Conservation (phyloP, 2,888 invertebrate genomes). For the Sinhomidia bicolor region DNA sequence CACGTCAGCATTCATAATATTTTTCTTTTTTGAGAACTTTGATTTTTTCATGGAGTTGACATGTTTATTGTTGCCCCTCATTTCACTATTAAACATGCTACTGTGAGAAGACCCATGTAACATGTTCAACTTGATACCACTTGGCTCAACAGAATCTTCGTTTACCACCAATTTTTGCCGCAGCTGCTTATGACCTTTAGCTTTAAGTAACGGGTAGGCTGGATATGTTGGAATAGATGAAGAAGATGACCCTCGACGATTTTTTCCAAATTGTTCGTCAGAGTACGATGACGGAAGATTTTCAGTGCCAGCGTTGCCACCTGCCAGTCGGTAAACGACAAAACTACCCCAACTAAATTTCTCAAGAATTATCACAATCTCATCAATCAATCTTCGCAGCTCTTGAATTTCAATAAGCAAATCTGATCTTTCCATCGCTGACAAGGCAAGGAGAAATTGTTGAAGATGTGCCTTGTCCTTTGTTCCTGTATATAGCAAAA, state of each 20-base stretch:
- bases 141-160: constrained; percentile 8
- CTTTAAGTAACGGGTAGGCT: constrained; percentile 56
- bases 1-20: constrained; percentile 17
- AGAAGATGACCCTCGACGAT: background rate
- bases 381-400: constrained; percentile 75
- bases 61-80: background rate
- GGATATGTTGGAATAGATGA: constrained; percentile 45
- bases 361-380: constrained; percentile 77
- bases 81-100: background rate
- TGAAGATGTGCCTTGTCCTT: constrained; percentile 75
- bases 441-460: constrained; percentile 74
- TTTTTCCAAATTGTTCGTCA: constrained; percentile 21
- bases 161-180: background rate
- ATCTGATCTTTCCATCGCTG: constrained; percentile 78
- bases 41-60: constrained; percentile 49
- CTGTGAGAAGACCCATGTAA: background rate
- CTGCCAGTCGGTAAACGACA: constrained; percentile 76
- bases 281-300: constrained; percentile 35
- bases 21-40: constrained; percentile 56
- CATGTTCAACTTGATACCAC: constrained; percentile 14
- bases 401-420: constrained; percentile 77
- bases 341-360: constrained; percentile 79
- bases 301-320: constrained; percentile 69
- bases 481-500: constrained; percentile 73
- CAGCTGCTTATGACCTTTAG: constrained; percentile 54